These are phyloP conservation scores for Gymnarchus niloticus DNA, from an alignment of 2,113 vertebrate species.

Conservation along the genomic window DNA sequence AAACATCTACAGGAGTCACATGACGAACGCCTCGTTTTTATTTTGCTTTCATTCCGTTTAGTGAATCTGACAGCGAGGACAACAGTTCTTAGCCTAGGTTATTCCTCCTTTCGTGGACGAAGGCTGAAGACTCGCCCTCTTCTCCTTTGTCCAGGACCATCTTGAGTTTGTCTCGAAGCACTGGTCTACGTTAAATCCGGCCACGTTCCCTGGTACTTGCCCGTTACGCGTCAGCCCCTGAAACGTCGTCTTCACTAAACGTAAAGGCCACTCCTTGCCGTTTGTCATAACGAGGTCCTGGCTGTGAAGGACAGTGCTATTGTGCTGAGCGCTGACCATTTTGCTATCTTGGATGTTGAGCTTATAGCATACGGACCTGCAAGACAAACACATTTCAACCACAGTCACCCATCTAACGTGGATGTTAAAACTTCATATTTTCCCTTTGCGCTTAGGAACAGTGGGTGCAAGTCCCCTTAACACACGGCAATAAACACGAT, in stretches of 20 bases:
- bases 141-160: constrained; percentile 46
- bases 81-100: constrained; percentile 81
- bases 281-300: constrained; percentile 95
- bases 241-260: constrained; percentile 52
- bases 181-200: constrained; percentile 70
- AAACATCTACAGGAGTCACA: constrained; percentile 92
- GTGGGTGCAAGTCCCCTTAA: not conserved
- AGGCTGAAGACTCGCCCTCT: constrained; percentile 63
- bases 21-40: constrained; percentile 81
- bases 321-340: constrained; percentile 90
- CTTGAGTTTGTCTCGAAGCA: constrained; percentile 61
- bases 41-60: constrained; percentile 50
- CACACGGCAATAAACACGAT: not conserved
- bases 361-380: constrained; percentile 84
- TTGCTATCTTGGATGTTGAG: constrained; percentile 85
- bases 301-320: constrained; percentile 96
- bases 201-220: constrained; percentile 49
- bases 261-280: constrained; percentile 45
- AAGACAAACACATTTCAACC: constrained; percentile 32
- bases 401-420: not conserved
- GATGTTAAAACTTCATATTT: not conserved
- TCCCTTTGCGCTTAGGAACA: not conserved
- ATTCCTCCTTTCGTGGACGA: constrained; percentile 61
- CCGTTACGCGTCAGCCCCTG: constrained; percentile 39
- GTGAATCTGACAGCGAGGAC: constrained; percentile 98